Evolutionary conservation across 2,113 vertebrate species (phyloP), one percentile per base, ranked within the genome.

Genomic region (Formicarius rufipectus): DNA sequence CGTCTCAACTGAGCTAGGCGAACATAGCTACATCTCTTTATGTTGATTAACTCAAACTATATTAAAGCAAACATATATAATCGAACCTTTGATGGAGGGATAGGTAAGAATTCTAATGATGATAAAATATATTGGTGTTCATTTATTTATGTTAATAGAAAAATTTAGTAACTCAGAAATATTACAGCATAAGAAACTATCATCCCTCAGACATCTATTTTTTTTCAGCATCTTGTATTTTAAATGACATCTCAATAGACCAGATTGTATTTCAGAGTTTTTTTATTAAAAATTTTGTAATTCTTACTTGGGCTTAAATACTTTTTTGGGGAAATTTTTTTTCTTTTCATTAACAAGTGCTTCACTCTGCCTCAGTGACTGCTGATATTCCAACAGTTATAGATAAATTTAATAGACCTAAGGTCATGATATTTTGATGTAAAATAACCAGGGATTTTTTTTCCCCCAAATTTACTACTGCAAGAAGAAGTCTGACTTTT

Each of bases 311-410:
- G 2, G 13, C 90, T 85, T 96, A 68, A 90, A 80, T 10, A 69
- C 24, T 45, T 67, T 55, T 69, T 82, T 8, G 30, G 15, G 20
- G 20, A 11, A 35, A 63, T 82, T 14, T 37, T 84, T 64, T 89
- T 95, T 96, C 25, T 40, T 64, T 90, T 93, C n/a, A 53, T 93
- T 96, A 94, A 56, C 20, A 95, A 78, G 42, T 58, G 10, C 21
- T 81, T 77, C 62, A 85, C 13, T 69, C 33, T 77, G 14, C 19
- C 95, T 95, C 76, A 93, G 23, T 80, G 68, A 85, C 59, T 74
- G 84, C 24, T n/a, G n/a, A 84, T 50, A 91, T 40, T 63, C 44
- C 60, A 89, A 53, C 22, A 90, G 66, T 85, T 90, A 74, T 3
- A 81, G 50, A 58, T 53, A 83, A 78, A 93, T 73, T 64, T 89